phyloP scores from a whole-genome alignment of 1,140 invertebrate genomes.

The Cydia splendana region DNA sequence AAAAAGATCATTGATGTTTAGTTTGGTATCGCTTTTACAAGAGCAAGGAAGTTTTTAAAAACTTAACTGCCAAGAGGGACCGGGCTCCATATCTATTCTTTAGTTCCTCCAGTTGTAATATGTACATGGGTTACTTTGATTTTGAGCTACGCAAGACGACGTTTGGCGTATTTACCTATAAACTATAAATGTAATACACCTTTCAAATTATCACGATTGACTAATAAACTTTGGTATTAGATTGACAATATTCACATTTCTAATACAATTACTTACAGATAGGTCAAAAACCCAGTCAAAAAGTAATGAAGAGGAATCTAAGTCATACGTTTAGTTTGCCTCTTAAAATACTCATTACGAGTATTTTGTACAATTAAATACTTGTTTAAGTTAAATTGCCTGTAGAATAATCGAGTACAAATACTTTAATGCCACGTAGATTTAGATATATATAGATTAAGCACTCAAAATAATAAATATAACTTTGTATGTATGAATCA shows the following conservation, averaged over 20 bases:
- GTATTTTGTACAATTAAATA: slow-evolving; percentile 19
- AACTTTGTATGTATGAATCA: slow-evolving; percentile 23
- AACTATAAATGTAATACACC: too few relatives aligned
- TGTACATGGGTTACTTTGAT: too few relatives aligned
- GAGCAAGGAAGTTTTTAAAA: too few relatives aligned
- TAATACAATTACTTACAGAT: not conserved
- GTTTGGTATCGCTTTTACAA: too few relatives aligned
- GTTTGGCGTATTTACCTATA: too few relatives aligned
- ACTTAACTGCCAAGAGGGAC: too few relatives aligned
- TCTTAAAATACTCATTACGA: not conserved
- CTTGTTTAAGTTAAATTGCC: slow-evolving; percentile 8
- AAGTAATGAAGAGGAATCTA: not conserved
- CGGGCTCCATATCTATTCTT: too few relatives aligned
- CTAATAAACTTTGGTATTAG: not conserved
- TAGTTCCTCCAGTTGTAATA: too few relatives aligned
- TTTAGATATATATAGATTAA: slow-evolving; percentile 12
- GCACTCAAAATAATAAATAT: slow-evolving; percentile 33
- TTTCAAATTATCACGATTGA: too few relatives aligned
- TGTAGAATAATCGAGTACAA: slow-evolving; percentile 31
- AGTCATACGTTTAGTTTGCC: slow-evolving; percentile 4
- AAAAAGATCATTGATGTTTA: too few relatives aligned
- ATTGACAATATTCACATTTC: not conserved
- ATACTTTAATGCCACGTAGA: slow-evolving; percentile 8
- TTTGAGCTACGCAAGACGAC: too few relatives aligned
- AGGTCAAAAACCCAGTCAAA: not conserved